Base-by-base conservation (phyloP, 2,888 invertebrate genomes). In the Eumacrocentrus americanus region DNA sequence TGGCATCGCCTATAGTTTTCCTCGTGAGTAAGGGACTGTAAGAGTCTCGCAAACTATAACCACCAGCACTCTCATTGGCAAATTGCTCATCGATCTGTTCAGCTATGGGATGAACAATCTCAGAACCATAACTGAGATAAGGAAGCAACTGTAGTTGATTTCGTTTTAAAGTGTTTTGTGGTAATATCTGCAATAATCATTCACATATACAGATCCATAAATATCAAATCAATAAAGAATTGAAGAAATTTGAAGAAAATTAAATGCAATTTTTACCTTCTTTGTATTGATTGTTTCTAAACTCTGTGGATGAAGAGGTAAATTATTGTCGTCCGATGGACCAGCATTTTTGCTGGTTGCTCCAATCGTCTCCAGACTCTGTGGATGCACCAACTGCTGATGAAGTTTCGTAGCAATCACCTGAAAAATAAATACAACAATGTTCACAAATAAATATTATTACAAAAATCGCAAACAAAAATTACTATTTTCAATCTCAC, bases 101-200 rank as follows among this genome's bases (percentile, higher is more conserved):
- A 0, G 91, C 92, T 69, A 93, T 92, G 2, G 93, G 92, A 79
- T 92, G 92, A 1, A 91, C 87, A 60, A 90, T 90, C 79, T 91
- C 91, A 1, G 90, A 90, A 11, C 89, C 89, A 69, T 88, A 89
- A 35, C 85, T 86, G 61, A 86, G 72, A 69, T 79, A 78, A 48
- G 79, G 78, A 66, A 80, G 69, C 64, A 80, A 66, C 59, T 79
- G 77, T 25, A 80, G 67, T 63, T 78, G 79, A 64, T 79, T 80
- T 54, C 80, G 75, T 62, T 77, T 80, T 59, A 80, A 70, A 16
- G 79, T 79, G 61, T 76, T 78, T 69, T 79, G 80, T 16, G 79
- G 78, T 63, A 80, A 72, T 25, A 69, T 65, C 78, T 79, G 50
- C n/a, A n/a, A n/a, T n/a, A n/a, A n/a, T n/a, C n/a, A n/a, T n/a